Conservation (phyloP, 37 sponge, comb jelly and placozoan genomes). For the Haliclona indistincta region DNA sequence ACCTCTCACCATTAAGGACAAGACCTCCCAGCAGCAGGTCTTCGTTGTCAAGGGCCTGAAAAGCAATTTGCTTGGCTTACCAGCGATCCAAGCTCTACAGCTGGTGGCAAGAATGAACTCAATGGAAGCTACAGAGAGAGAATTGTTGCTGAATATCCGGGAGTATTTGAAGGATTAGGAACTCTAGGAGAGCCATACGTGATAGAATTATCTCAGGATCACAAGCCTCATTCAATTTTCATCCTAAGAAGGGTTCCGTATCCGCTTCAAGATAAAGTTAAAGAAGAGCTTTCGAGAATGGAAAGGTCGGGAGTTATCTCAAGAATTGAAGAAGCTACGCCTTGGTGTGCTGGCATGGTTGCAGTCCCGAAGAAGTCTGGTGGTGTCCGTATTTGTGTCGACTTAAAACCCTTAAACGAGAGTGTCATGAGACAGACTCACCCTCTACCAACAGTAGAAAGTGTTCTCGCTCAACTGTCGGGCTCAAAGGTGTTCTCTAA, state of each 20-base stretch:
- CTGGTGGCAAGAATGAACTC: neutral
- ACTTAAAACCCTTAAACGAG: constrained; percentile 26
- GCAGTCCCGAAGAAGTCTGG: constrained; percentile 10
- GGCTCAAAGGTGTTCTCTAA: constrained; percentile 9
- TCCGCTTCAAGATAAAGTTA: neutral
- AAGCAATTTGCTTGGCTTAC: neutral
- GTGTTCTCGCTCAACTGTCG: constrained; percentile 2
- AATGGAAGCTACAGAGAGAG: neutral
- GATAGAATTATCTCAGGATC: neutral
- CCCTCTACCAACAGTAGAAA: constrained; percentile 28
- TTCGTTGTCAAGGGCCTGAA: neutral
- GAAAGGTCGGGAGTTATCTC: constrained; percentile 28
- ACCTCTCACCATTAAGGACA: neutral
- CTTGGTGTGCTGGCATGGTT: constrained; percentile 29
- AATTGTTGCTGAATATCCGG: neutral
- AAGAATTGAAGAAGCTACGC: neutral
- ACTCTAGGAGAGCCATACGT: neutral
- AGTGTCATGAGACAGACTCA: constrained; percentile 12
- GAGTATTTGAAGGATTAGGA: constrained; percentile 10
- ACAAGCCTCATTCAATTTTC: neutral
- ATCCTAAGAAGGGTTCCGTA: constrained; percentile 17
- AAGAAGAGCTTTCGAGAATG: constrained; percentile 32
- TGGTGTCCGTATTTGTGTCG: constrained; percentile 20
- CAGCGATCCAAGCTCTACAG: neutral
- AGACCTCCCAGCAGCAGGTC: too few relatives aligned